These are phyloP conservation scores for Cercopithecus diana DNA, from an alignment of 2,797 vertebrate genomes.

Conservation along the genomic window DNA sequence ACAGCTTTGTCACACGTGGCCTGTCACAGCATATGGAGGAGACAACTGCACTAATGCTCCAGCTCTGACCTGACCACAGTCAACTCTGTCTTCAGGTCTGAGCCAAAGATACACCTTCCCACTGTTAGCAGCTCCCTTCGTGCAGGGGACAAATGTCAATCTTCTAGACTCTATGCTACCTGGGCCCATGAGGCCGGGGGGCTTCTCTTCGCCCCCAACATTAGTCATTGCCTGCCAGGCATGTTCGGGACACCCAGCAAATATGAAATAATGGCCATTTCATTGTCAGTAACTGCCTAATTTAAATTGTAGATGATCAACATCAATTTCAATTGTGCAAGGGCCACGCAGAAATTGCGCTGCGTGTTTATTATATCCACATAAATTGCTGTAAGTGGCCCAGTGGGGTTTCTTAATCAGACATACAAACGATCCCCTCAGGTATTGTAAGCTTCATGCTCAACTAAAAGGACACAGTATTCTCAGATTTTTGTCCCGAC, in stretches of 20 bases:
- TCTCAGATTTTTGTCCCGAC: not conserved
- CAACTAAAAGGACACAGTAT: not conserved
- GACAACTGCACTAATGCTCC: not conserved
- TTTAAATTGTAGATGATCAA: not conserved
- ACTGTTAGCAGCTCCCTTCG: accelerated
- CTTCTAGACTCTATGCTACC: not conserved
- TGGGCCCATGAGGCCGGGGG: not conserved
- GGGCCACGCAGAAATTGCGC: not conserved
- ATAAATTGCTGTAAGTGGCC: not conserved
- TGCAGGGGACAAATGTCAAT: accelerated
- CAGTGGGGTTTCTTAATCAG: not conserved
- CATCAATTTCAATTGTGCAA: not conserved
- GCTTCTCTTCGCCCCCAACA: not conserved
- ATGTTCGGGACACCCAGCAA: not conserved
- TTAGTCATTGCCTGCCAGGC: not conserved
- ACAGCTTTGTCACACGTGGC: not conserved
- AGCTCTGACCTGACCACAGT: too few species aligned
- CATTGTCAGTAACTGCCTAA: not conserved
- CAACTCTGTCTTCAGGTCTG: accelerated
- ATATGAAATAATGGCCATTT: not conserved
- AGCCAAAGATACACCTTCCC: not conserved
- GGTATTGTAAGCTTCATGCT: not conserved
- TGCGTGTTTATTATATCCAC: not conserved
- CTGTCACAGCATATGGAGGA: accelerated
- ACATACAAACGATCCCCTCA: not conserved